These are phyloP conservation scores for Streptopelia turtur DNA, from an alignment of 2,797 vertebrate genomes.

Conservation along the genomic window DNA sequence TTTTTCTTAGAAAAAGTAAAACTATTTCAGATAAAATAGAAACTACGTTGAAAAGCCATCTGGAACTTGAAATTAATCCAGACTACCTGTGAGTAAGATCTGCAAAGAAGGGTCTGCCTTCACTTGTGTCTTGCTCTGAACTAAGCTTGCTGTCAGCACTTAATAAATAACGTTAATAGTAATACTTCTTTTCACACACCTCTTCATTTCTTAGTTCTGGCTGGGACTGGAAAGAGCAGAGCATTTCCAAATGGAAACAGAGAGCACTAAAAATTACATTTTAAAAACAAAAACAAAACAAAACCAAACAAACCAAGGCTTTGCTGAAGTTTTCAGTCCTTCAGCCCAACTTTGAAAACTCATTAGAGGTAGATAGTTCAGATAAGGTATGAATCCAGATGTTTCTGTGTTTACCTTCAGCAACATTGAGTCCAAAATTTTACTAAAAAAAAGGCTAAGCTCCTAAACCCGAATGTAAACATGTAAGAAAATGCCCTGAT, in stretches of 20 bases:
- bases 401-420: conserved; percentile 48
- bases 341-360: conserved; percentile 50
- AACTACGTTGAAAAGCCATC: conserved; percentile 26
- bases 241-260: conserved; percentile 47
- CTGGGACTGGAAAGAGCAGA: conserved; percentile 19
- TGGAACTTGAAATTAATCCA: conserved; percentile 34
- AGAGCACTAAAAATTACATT: conserved; percentile 33
- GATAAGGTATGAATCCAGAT: conserved; percentile 69
- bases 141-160: conserved; percentile 29
- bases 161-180: conserved; percentile 49
- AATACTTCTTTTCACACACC: conserved; percentile 24
- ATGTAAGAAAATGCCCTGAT: conserved; percentile 46
- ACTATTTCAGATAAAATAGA: conserved; percentile 11
- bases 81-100: conserved; percentile 26
- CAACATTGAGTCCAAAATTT: not conserved
- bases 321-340: conserved; percentile 6
- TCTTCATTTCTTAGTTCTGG: conserved; percentile 23
- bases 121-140: not conserved
- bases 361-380: conserved; percentile 53
- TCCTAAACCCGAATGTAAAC: conserved; percentile 48
- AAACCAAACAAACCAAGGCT: conserved; percentile 22
- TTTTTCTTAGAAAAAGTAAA: conserved; percentile 17
- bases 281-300: conserved; percentile 35
- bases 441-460: not conserved
- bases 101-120: conserved; percentile 4